These are phyloP conservation scores for Characodon lateralis DNA, from an alignment of 2,797 vertebrate species.

Conservation along the genomic window DNA sequence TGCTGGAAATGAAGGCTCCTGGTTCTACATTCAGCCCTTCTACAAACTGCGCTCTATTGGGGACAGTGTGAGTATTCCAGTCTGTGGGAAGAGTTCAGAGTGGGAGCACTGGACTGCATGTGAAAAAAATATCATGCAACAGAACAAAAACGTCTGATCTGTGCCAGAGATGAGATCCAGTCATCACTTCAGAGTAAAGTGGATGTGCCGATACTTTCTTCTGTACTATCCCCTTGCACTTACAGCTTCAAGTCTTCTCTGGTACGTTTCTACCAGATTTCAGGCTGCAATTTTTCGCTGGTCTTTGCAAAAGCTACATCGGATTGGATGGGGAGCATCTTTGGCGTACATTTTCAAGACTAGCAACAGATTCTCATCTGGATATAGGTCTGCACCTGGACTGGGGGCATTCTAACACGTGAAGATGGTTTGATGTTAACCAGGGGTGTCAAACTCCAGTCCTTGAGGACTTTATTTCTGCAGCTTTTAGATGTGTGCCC, in stretches of 20 bases:
- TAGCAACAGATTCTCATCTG: not conserved
- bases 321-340: not conserved
- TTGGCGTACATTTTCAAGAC: not conserved
- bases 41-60: conserved; percentile 97
- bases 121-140: not conserved
- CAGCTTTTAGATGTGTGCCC: not conserved
- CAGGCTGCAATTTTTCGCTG: not conserved
- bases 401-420: not conserved
- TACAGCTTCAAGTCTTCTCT: not conserved
- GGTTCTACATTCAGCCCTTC: conserved; percentile 99
- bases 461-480: not conserved
- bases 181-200: not conserved
- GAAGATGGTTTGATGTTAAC: not conserved
- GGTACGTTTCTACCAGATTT: not conserved
- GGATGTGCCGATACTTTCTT: not conserved
- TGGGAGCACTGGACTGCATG: not conserved
- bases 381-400: not conserved
- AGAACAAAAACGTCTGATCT: conserved; percentile 11
- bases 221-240: not conserved
- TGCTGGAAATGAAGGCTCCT: conserved; percentile 97
- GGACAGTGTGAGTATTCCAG: conserved; percentile 88
- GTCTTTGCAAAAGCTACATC: not conserved
- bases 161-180: not conserved
- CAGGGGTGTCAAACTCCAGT: not conserved
- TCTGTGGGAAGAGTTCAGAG: conserved; percentile 5